phyloP scores from a whole-genome alignment of 1,140 invertebrate species.

The Sinonovacula constricta region DNA sequence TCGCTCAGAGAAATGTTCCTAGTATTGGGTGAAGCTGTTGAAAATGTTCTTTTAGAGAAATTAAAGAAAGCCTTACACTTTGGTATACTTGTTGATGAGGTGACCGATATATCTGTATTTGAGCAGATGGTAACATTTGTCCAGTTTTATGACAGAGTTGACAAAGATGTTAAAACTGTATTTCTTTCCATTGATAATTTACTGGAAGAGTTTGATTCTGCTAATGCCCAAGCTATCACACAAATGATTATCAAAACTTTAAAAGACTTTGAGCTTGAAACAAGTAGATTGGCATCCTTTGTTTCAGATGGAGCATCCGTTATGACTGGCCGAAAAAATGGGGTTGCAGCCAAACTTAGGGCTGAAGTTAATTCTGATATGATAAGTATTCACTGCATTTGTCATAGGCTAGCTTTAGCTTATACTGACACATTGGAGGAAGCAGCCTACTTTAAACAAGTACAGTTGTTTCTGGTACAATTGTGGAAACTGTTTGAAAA shows the following conservation, averaged over 20 bases:
- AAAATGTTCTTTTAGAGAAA: neutral
- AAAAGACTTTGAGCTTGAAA: neutral
- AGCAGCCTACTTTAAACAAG: conserved; percentile 8
- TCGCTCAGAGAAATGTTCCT: conserved; percentile 19
- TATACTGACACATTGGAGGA: conserved; percentile 9
- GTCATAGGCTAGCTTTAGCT: conserved; percentile 7
- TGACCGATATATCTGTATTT: conserved; percentile 1
- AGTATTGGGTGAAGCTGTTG: neutral
- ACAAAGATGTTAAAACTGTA: neutral
- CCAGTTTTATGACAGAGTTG: too few relatives aligned
- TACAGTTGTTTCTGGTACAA: conserved; percentile 8
- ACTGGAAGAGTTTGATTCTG: neutral
- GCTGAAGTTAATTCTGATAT: neutral
- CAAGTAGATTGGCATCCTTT: neutral
- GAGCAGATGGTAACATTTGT: conserved; percentile 19
- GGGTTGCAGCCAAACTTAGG: neutral
- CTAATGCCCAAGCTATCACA: neutral
- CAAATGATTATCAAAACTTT: neutral
- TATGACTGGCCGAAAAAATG: neutral
- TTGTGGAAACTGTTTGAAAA: conserved; percentile 12
- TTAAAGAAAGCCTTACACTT: conserved; percentile 2
- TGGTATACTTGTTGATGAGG: conserved; percentile 10
- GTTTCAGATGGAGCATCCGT: conserved; percentile 10
- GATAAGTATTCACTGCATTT: conserved; percentile 12
- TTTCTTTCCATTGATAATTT: conserved; percentile 2